A percentile compares a stretch with the other conserved stretches of the same genome.
Evolutionary conservation across 2,797 vertebrate species (phyloP).

Genomic region (Corythornis leucogaster): DNA sequence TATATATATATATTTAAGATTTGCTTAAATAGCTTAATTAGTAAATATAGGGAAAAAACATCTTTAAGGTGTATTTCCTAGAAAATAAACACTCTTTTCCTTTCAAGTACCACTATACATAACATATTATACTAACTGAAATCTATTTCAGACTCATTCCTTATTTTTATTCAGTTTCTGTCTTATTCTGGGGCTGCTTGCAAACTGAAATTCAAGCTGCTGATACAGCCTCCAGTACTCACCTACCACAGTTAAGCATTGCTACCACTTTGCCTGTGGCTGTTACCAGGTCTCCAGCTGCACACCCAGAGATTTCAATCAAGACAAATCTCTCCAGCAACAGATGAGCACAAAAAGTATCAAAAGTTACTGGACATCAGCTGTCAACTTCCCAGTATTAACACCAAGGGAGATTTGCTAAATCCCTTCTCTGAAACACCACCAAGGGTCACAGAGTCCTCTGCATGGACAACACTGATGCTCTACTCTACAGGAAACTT

Average conservation of each 20-base stretch:
- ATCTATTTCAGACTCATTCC: not conserved
- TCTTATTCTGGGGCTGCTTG: not conserved
- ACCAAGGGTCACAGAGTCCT: not conserved
- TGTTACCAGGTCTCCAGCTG: not conserved
- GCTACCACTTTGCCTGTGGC: not conserved
- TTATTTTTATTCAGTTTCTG: not conserved
- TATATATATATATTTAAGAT: not conserved
- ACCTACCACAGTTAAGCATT: fast-evolving
- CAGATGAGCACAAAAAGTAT: not conserved
- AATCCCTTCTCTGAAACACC: not conserved
- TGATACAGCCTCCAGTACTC: too few species aligned
- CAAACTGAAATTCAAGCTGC: not conserved
- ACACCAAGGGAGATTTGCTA: not conserved
- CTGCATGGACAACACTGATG: fast-evolving
- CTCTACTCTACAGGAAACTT: not conserved
- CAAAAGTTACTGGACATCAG: not conserved
- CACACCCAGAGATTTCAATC: not conserved
- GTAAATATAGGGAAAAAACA: not conserved
- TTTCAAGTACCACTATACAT: not conserved
- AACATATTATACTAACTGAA: not conserved
- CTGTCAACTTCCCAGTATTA: not conserved
- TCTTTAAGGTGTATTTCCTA: not conserved
- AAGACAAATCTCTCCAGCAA: not conserved
- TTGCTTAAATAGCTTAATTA: not conserved
- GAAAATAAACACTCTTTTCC: not conserved